Evolutionary conservation across 2,113 vertebrate species (phyloP).

Genomic region (Mystacornis crossleyi): DNA sequence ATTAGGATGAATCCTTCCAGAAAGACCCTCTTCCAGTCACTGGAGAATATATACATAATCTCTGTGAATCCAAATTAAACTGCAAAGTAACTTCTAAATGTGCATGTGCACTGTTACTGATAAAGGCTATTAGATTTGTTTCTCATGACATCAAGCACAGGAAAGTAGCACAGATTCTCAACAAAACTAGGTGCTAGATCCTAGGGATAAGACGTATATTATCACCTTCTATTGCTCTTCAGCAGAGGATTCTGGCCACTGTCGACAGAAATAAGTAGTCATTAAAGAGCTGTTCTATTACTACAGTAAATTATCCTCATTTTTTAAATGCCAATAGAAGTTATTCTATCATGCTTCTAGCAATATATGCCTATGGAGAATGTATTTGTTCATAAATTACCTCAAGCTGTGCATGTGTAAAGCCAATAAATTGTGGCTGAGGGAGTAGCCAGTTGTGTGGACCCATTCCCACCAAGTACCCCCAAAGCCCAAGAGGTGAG

Average conservation of each 20-base stretch:
- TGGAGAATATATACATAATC: not conserved
- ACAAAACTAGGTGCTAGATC: constrained; percentile 69
- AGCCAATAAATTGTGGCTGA: not conserved
- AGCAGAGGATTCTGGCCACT: constrained; percentile 83
- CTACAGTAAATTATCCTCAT: not conserved
- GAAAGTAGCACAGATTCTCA: constrained; percentile 35
- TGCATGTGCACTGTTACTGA: constrained; percentile 1
- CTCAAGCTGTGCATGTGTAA: not conserved
- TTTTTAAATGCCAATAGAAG: not conserved
- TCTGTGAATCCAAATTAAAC: not conserved
- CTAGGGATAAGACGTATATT: constrained; percentile 69
- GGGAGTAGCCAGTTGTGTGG: not conserved
- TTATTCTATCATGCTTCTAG: not conserved
- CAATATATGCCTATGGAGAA: not conserved
- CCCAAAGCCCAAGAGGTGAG: not conserved
- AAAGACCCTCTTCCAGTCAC: not conserved
- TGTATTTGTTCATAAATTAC: not conserved
- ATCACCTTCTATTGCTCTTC: constrained; percentile 88
- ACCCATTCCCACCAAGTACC: not conserved
- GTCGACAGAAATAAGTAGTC: constrained; percentile 79
- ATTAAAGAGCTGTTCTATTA: constrained; percentile 64
- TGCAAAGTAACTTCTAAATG: not conserved
- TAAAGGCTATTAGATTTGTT: constrained; percentile 68
- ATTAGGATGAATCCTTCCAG: not conserved
- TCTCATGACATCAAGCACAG: constrained; percentile 42